Evolutionary conservation across 2,888 invertebrate genomes (phyloP).

Genomic region (Cosmopolites sordidus): DNA sequence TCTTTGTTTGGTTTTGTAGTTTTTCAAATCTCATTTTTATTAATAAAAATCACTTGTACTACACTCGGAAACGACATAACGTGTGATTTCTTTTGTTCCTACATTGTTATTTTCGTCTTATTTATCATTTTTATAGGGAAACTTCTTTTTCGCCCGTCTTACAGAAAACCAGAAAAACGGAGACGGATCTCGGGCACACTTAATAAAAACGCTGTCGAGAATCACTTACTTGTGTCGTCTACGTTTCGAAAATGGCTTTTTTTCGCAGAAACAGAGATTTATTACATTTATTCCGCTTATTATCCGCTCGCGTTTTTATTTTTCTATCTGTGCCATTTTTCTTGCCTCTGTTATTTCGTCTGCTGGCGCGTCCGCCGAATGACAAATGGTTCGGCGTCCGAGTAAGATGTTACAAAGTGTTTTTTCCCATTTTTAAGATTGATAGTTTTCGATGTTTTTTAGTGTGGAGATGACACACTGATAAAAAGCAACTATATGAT

Average conservation of each 20-base stretch:
- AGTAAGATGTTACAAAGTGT: constrained; percentile 26
- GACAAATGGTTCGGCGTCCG: constrained; percentile 21
- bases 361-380: constrained; percentile 16
- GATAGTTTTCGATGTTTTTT: constrained; percentile 18
- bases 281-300: constrained; percentile 29
- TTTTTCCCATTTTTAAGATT: constrained; percentile 25
- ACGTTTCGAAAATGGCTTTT: constrained; percentile 20
- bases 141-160: not conserved
- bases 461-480: too few relatives aligned
- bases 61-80: not conserved
- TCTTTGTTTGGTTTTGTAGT: too few relatives aligned
- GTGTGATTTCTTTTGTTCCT: not conserved
- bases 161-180: constrained; percentile 7
- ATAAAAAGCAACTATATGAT: too few relatives aligned
- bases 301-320: constrained; percentile 26
- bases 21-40: too few relatives aligned
- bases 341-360: constrained; percentile 12
- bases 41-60: too few relatives aligned
- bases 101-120: constrained; percentile 3
- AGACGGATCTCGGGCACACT: constrained; percentile 6
- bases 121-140: constrained; percentile 20
- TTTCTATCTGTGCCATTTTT: constrained; percentile 24
- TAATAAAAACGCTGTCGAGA: constrained; percentile 28
- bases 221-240: constrained; percentile 27
- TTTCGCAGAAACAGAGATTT: constrained; percentile 26